phyloP scores from a whole-genome alignment of 2,113 vertebrate genomes.

The Etheostoma cragini region DNA sequence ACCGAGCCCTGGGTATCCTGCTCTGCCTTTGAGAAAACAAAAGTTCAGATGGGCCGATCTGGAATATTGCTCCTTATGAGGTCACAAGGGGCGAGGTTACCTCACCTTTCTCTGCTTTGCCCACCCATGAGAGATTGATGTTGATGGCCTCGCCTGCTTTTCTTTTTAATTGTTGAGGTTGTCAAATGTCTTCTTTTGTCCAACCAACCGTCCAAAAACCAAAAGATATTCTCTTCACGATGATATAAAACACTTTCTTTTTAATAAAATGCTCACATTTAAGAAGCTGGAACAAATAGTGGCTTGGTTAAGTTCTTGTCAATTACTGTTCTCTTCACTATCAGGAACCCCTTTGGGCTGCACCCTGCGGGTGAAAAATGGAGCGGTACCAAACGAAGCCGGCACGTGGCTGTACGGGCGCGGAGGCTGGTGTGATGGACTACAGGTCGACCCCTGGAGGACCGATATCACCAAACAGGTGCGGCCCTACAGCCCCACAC shows the following conservation, averaged over 20 bases:
- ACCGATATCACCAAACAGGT: slow-evolving; percentile 84
- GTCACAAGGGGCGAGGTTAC: too few relatives aligned
- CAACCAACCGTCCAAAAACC: neutral
- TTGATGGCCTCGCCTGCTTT: too few relatives aligned
- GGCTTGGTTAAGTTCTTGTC: neutral
- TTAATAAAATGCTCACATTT: neutral
- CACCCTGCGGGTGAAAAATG: slow-evolving; percentile 72
- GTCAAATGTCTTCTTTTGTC: neutral
- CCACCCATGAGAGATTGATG: too few relatives aligned
- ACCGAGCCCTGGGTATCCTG: too few relatives aligned
- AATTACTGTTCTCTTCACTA: neutral
- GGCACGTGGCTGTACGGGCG: slow-evolving; percentile 87
- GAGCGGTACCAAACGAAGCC: slow-evolving; percentile 84
- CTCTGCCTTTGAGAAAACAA: too few relatives aligned
- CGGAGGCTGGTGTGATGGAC: slow-evolving; percentile 86
- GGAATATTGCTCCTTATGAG: too few relatives aligned
- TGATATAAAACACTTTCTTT: neutral
- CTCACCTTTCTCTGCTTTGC: too few relatives aligned
- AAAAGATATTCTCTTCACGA: neutral
- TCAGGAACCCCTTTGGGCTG: slow-evolving; percentile 83
- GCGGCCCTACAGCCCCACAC: fast-evolving
- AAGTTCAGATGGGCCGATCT: too few relatives aligned
- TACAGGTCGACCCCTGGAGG: slow-evolving; percentile 86
- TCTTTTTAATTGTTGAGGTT: neutral
- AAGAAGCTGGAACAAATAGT: neutral